phyloP scores from a whole-genome alignment of 2,113 vertebrate genomes.

The Chloebia gouldiae region DNA sequence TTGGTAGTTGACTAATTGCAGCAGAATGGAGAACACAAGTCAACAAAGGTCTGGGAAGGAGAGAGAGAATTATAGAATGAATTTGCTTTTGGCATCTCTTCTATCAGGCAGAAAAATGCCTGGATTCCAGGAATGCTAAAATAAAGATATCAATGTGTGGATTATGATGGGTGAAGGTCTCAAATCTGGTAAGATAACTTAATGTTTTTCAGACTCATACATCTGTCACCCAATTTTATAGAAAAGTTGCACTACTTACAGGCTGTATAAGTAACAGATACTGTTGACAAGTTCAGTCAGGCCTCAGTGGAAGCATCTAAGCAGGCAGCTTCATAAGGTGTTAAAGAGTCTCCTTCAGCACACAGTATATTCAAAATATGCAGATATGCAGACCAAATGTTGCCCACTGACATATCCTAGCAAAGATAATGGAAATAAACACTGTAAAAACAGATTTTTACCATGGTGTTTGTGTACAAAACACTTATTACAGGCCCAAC shows the following conservation, averaged over 20 bases:
- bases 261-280: not conserved
- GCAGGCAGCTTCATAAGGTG: not conserved
- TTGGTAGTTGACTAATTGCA: not conserved
- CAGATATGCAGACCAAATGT: not conserved
- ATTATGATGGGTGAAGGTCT: not conserved
- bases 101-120: not conserved
- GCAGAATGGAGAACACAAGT: not conserved
- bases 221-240: not conserved
- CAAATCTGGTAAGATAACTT: not conserved
- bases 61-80: not conserved
- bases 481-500: not conserved
- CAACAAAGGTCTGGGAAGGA: conserved; percentile 39
- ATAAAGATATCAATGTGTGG: not conserved
- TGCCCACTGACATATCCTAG: not conserved
- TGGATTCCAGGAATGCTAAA: conserved; percentile 6
- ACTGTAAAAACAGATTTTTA: not conserved
- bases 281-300: not conserved
- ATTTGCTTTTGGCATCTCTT: conserved; percentile 41
- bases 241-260: not conserved
- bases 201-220: not conserved
- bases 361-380: not conserved
- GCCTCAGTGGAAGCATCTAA: not conserved
- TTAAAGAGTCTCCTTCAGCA: not conserved
- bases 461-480: not conserved
- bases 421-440: not conserved